These are phyloP conservation scores for Ictalurus punctatus DNA, from an alignment of 2,113 vertebrate species.

Conservation along the genomic window DNA sequence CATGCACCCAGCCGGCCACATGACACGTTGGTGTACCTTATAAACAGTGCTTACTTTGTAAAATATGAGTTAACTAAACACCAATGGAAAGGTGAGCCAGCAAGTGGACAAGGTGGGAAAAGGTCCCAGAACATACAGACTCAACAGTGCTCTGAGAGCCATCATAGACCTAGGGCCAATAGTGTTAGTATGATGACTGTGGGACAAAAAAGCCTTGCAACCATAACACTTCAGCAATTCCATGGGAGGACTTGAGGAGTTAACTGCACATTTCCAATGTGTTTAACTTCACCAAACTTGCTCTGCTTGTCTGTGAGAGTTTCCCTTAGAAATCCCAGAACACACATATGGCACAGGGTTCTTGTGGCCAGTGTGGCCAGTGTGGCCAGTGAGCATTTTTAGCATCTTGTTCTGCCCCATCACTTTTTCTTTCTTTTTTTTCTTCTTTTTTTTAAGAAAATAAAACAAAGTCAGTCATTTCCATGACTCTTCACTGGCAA, in stretches of 20 bases:
- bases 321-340: conserved; percentile 3
- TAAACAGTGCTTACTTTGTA: neutral
- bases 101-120: neutral
- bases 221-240: neutral
- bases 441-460: neutral
- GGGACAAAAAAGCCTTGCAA: neutral
- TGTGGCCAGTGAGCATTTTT: neutral
- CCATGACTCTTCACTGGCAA: neutral
- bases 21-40: neutral
- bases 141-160: neutral
- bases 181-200: neutral
- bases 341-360: neutral
- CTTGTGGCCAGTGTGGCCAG: neutral
- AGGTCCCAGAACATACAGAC: neutral
- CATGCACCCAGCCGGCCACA: too few species aligned
- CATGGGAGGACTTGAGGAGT: neutral
- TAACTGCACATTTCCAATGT: neutral
- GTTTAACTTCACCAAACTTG: neutral
- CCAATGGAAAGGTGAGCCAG: neutral
- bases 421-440: neutral
- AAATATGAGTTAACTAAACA: neutral
- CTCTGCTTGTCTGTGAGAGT: neutral
- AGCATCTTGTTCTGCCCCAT: neutral
- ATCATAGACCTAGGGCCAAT: neutral
- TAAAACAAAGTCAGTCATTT: neutral